Evolutionary conservation across 2,888 invertebrate species (phyloP).

Genomic region (Sinhomidia bicolor): DNA sequence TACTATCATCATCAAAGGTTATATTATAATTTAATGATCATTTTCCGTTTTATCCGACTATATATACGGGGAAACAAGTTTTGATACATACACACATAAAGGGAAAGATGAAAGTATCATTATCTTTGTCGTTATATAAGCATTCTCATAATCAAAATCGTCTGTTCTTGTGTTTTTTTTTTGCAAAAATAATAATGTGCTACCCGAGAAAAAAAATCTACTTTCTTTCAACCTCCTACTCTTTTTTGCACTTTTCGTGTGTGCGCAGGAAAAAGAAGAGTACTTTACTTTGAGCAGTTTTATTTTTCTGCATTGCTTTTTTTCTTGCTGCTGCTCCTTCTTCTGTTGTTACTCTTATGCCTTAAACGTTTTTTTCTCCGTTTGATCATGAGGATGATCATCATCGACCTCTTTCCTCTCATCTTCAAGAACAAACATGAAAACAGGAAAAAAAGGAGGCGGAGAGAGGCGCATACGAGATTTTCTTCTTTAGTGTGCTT

Average conservation of each 20-base stretch:
- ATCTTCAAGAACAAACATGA: conserved; percentile 25
- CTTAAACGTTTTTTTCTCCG: neutral
- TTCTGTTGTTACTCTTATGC: neutral
- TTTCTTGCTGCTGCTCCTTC: neutral
- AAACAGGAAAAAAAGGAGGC: conserved; percentile 10
- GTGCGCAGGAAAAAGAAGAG: too few species aligned
- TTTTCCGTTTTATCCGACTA: conserved; percentile 32
- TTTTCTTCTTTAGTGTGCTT: neutral
- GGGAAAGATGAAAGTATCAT: neutral
- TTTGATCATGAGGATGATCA: conserved; percentile 14
- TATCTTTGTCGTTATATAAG: conserved; percentile 8
- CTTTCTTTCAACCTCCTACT: neutral
- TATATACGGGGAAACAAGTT: neutral
- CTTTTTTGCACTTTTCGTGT: neutral
- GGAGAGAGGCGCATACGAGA: neutral
- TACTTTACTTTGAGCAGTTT: neutral
- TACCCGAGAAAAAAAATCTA: neutral
- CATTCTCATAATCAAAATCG: neutral
- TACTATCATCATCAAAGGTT: neutral
- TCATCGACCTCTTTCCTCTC: neutral
- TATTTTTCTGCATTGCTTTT: neutral
- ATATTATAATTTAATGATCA: conserved; percentile 31
- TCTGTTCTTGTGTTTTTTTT: neutral
- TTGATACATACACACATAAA: neutral
- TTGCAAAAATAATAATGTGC: conserved; percentile 24